These are phyloP conservation scores for Gavialis gangeticus DNA, from an alignment of 2,113 vertebrate genomes.

Conservation along the genomic window DNA sequence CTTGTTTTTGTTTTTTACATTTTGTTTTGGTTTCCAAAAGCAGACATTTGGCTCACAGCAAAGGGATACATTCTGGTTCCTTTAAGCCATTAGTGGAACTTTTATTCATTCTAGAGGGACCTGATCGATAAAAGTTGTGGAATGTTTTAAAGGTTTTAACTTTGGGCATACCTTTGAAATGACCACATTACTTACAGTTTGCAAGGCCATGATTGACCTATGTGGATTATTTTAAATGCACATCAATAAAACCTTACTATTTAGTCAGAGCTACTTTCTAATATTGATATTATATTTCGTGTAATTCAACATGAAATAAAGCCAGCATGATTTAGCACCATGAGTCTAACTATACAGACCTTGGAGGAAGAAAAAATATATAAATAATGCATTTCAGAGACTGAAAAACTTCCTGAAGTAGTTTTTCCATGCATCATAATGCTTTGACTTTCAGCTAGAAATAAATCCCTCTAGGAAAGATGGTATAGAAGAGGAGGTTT, in stretches of 20 bases:
- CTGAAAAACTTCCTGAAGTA: background rate
- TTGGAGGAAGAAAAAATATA: background rate
- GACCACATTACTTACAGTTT: background rate
- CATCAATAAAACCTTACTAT: background rate
- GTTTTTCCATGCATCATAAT: background rate
- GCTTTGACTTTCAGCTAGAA: background rate
- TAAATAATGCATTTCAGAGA: background rate
- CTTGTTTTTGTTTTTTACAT: background rate
- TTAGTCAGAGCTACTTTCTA: background rate
- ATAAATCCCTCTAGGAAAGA: background rate
- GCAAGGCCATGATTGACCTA: background rate
- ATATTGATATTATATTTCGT: background rate
- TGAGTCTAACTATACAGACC: background rate
- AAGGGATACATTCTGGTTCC: background rate
- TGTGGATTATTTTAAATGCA: background rate
- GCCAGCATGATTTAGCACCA: background rate
- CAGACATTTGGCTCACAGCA: background rate
- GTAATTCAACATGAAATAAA: background rate
- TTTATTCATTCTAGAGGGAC: background rate
- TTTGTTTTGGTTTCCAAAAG: background rate
- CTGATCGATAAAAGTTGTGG: background rate
- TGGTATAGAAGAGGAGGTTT: background rate
- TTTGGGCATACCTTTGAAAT: background rate
- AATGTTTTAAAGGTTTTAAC: too few relatives aligned
- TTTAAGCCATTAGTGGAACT: background rate